These are phyloP conservation scores for Drosophila aldrichi DNA, from an alignment of 2,888 invertebrate genomes.

Conservation along the genomic window DNA sequence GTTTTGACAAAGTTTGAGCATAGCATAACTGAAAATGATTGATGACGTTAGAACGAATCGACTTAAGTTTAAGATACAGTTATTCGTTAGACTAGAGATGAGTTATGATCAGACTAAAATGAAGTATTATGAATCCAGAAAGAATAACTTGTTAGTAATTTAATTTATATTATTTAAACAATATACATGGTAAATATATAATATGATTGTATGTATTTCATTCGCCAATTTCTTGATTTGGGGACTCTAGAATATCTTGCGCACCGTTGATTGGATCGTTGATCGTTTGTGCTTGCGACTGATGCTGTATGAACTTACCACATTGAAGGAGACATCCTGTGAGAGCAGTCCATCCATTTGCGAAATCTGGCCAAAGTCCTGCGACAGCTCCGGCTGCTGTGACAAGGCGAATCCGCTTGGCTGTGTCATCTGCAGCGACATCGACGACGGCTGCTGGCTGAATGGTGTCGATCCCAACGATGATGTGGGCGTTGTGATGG, in stretches of 20 bases:
- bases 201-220: background rate
- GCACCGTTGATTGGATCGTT: background rate
- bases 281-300: background rate
- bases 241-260: background rate
- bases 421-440: conserved; percentile 91
- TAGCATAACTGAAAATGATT: too few relatives aligned
- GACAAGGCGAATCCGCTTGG: conserved; percentile 88
- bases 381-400: conserved; percentile 87
- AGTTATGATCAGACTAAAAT: background rate
- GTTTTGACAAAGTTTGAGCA: too few relatives aligned
- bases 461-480: conserved; percentile 85
- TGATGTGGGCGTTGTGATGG: background rate
- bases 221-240: background rate
- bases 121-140: background rate
- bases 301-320: conserved; percentile 65
- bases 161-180: background rate
- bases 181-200: background rate
- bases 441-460: conserved; percentile 87
- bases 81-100: background rate
- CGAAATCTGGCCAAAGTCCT: conserved; percentile 87
- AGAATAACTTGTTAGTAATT: background rate
- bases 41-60: too few relatives aligned
- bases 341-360: conserved; percentile 98
- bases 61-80: background rate
- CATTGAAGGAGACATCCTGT: conserved; percentile 88